phyloP scores from a whole-genome alignment of 1,140 invertebrate species.

The Oryzaephilus surinamensis region DNA sequence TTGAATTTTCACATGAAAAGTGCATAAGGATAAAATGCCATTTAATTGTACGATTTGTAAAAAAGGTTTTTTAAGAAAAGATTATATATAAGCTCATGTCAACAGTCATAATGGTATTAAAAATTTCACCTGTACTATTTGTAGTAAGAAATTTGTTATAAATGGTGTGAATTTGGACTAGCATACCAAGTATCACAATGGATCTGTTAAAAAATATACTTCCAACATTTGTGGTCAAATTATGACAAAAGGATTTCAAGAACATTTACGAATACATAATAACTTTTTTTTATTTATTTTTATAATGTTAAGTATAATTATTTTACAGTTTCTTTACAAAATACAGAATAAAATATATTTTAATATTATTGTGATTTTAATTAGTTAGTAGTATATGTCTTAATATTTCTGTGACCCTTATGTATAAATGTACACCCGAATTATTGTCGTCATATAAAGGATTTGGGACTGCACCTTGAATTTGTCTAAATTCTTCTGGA shows the following conservation, averaged over 20 bases:
- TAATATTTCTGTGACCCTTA: no score
- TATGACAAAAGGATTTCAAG: conserved; percentile 24
- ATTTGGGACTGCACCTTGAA: no score
- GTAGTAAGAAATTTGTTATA: conserved; percentile 28
- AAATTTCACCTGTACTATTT: conserved; percentile 26
- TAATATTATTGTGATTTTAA: no score
- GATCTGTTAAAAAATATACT: conserved; percentile 20
- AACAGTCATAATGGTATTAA: conserved; percentile 30
- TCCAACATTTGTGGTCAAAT: conserved; percentile 30
- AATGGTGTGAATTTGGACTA: conserved; percentile 31
- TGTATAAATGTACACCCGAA: no score
- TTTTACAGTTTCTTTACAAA: no score
- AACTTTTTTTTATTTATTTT: no score
- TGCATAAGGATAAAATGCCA: conserved; percentile 24
- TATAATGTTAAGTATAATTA: no score
- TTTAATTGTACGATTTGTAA: conserved; percentile 25
- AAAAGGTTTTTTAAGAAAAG: conserved; percentile 32
- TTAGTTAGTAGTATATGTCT: no score
- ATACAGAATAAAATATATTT: no score
- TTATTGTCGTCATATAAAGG: no score
- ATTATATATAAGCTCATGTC: conserved; percentile 30
- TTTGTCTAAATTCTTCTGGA: no score
- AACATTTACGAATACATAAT: conserved; percentile 29
- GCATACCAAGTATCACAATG: conserved; percentile 29
- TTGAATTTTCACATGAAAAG: conserved; percentile 34